Percentiles rank a stretch among this genome's conserved stretches.
phyloP scores from a whole-genome alignment of 2,113 vertebrate species.

The Gracilinanus agilis region DNA sequence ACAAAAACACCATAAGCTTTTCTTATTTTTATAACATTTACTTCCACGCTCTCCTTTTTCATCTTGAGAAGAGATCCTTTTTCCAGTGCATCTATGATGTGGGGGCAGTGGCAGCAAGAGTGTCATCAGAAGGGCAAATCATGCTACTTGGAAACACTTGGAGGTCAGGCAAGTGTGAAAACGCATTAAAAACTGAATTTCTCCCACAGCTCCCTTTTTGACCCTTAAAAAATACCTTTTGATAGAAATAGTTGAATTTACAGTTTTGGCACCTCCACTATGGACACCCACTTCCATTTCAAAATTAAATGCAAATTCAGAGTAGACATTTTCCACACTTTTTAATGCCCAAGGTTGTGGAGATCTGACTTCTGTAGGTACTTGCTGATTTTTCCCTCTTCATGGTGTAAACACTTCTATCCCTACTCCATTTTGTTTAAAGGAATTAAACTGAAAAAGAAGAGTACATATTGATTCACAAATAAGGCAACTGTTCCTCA shows the following conservation, averaged over 20 bases:
- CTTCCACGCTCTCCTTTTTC: conserved; percentile 56
- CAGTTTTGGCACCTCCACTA: conserved; percentile 31
- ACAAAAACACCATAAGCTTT: conserved; percentile 61
- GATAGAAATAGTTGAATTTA: conserved; percentile 71
- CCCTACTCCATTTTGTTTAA: not conserved
- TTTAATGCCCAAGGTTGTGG: not conserved
- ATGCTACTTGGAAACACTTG: conserved; percentile 48
- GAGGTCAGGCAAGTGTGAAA: conserved; percentile 70
- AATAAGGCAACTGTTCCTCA: not conserved
- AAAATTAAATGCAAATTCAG: conserved; percentile 43
- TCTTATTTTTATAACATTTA: conserved; percentile 64
- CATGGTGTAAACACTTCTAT: not conserved
- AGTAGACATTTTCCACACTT: not conserved
- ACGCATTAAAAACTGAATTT: conserved; percentile 71
- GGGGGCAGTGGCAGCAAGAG: conserved; percentile 58
- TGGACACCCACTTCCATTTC: conserved; percentile 59
- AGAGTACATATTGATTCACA: not conserved
- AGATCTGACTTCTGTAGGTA: not conserved
- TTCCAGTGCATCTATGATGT: conserved; percentile 57
- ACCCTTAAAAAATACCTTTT: conserved; percentile 56
- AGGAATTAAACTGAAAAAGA: not conserved
- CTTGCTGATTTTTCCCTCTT: not conserved
- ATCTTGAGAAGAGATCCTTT: conserved; percentile 70
- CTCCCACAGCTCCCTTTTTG: conserved; percentile 58
- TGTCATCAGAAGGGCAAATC: conserved; percentile 22